Conservation (phyloP, 2,113 vertebrate genomes). For the Sinocyclocheilus anophthalmus region DNA sequence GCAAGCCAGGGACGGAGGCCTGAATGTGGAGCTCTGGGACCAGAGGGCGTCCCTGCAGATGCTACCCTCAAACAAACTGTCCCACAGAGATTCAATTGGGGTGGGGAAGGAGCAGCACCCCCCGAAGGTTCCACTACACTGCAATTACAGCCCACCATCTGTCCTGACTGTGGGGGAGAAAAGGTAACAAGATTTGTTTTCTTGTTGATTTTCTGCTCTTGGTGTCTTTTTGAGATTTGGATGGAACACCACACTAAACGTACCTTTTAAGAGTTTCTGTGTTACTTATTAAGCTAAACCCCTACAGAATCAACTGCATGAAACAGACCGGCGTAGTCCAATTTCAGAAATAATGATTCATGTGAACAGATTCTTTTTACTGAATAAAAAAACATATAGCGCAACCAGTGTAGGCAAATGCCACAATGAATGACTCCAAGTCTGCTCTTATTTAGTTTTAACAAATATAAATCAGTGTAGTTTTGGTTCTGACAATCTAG, state of each 20-base stretch:
- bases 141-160: conserved; percentile 71
- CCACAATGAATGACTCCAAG: not conserved
- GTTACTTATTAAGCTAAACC: too few species aligned
- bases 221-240: not conserved
- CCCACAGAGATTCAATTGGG: conserved; percentile 57
- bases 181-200: conserved; percentile 77
- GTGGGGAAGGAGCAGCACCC: conserved; percentile 48
- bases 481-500: not conserved
- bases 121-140: conserved; percentile 56
- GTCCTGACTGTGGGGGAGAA: conserved; percentile 77
- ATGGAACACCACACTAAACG: too few species aligned
- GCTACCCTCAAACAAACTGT: conserved; percentile 69
- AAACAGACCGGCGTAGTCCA: too few species aligned
- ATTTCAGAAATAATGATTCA: not conserved
- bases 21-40: conserved; percentile 66
- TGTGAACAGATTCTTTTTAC: not conserved
- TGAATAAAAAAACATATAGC: not conserved
- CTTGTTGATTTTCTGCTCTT: not conserved
- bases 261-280: too few species aligned
- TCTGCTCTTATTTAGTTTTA: not conserved
- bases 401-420: not conserved
- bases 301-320: too few species aligned
- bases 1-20: not conserved
- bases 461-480: not conserved
- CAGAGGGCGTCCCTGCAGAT: conserved; percentile 54